A percentile compares a stretch with the other conserved stretches of the same genome.
These are phyloP conservation scores for Punctoribates punctum DNA, from an alignment of 2,888 invertebrate genomes.

Conservation along the genomic window DNA sequence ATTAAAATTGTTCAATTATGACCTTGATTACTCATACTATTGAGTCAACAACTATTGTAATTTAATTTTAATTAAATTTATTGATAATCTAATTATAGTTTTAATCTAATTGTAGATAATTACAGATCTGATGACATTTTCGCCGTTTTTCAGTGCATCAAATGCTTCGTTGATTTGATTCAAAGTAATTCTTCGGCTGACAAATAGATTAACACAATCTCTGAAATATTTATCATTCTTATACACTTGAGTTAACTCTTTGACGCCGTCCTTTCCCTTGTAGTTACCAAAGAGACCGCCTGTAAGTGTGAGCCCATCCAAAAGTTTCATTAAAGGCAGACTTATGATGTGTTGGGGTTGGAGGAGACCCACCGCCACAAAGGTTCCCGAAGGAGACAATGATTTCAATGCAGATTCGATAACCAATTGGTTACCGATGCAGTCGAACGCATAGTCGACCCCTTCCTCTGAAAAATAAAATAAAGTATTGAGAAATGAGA, in stretches of 20 bases:
- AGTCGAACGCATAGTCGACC: constrained; percentile 38
- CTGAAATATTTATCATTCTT: background rate
- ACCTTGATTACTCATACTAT: no score
- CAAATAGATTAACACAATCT: background rate
- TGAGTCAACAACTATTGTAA: no score
- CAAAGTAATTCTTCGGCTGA: background rate
- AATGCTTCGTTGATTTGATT: background rate
- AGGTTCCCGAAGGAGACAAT: constrained; percentile 13
- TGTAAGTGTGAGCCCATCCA: constrained; percentile 28
- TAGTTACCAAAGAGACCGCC: constrained; percentile 32
- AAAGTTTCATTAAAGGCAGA: background rate
- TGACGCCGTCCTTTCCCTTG: constrained; percentile 6
- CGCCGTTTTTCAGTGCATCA: background rate
- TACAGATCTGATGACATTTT: constrained; percentile 6
- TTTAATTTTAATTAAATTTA: no score
- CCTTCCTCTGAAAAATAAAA: background rate
- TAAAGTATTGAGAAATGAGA: no score
- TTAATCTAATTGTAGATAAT: background rate
- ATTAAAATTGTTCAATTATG: no score
- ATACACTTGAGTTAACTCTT: background rate
- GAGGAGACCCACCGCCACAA: constrained; percentile 27
- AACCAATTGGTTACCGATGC: background rate
- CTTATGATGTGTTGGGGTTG: background rate
- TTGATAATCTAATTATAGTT: no score
- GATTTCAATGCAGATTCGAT: constrained; percentile 4